Evolutionary conservation across 2,797 vertebrate genomes (phyloP).

Genomic region (Esox lucius): DNA sequence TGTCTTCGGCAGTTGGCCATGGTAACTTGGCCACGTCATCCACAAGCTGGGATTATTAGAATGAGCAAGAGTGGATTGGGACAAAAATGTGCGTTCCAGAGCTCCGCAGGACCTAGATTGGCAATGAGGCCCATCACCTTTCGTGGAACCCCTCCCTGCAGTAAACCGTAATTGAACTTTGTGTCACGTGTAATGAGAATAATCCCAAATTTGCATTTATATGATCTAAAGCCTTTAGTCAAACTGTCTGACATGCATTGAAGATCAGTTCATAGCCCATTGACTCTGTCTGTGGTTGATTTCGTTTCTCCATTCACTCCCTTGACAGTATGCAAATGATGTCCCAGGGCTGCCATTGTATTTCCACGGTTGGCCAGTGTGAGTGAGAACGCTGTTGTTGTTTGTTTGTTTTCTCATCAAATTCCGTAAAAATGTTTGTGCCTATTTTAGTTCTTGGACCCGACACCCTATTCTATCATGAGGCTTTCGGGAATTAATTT

Average conservation of each 20-base stretch:
- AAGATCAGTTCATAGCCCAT: slow-evolving; percentile 68
- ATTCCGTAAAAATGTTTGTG: slow-evolving; percentile 46
- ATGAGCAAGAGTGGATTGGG: not conserved
- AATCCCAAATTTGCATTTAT: slow-evolving; percentile 64
- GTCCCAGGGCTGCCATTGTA: slow-evolving; percentile 63
- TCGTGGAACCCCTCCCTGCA: slow-evolving; percentile 23
- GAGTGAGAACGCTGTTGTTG: slow-evolving; percentile 47
- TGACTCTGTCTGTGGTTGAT: slow-evolving; percentile 62
- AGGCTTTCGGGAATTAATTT: not conserved
- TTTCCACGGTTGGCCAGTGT: slow-evolving; percentile 52
- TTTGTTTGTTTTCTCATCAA: slow-evolving; percentile 45
- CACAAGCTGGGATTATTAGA: too few species aligned
- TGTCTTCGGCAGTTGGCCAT: too few species aligned
- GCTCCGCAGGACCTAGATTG: not conserved
- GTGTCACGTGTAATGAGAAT: slow-evolving; percentile 37
- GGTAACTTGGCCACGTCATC: too few species aligned
- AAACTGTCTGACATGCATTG: slow-evolving; percentile 60
- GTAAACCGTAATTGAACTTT: slow-evolving; percentile 59
- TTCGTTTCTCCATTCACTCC: slow-evolving; percentile 63
- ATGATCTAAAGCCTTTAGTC: slow-evolving; percentile 58
- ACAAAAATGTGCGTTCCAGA: too few species aligned
- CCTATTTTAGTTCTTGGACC: slow-evolving; percentile 8
- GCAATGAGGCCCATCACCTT: not conserved
- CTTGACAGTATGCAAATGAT: slow-evolving; percentile 66
- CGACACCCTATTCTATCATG: not conserved